Evolutionary conservation across 2,113 vertebrate species (phyloP), one percentile per base, ranked within the genome.

Genomic region (Pelecanoides urinatrix): DNA sequence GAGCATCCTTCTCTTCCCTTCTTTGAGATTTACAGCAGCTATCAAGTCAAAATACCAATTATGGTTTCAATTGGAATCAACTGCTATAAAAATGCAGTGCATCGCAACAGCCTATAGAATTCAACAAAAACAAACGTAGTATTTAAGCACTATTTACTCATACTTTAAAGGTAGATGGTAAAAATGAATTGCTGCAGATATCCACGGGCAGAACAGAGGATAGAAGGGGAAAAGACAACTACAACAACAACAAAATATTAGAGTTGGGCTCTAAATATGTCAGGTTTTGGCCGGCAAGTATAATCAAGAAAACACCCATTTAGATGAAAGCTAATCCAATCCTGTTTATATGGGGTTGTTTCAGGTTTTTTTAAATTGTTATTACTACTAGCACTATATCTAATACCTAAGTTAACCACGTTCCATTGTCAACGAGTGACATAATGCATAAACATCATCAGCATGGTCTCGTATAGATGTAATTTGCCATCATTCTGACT

Each of bases 1-100:
- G 85, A 94, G 87, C 91, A 93, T 92, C 88, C 72, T 96, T 93
- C 87, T 40, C 94, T 91, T 93, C 59, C 82, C 79, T 97, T 92
- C 94, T 29, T 29, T 2, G 63, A 94, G 89, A 97, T 96, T 95
- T 92, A 94, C 73, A 78, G 85, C 84, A 86, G 62, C 85, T 72
- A 82, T 83, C 76, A 91, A 89, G 58, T 53, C 3, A 7, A 94
- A 93, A 94, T 53, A 74, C 38, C 91, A 95, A 92, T 91, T 92
- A 85, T 16, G 72, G 88, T 53, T 93, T 86, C 93, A 70, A 34
- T 52, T 94, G 95, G 89, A 92, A 91, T 65, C 22, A 2, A 59
- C 52, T 34, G 85, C 92, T 72, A n/a, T 68, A 82, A 85, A 92
- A 85, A 55, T 44, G 55, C 74, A 42, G 53, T 1, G 5, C 72